These are phyloP conservation scores for Tachuris rubrigastra DNA, from an alignment of 2,113 vertebrate genomes.

Conservation along the genomic window DNA sequence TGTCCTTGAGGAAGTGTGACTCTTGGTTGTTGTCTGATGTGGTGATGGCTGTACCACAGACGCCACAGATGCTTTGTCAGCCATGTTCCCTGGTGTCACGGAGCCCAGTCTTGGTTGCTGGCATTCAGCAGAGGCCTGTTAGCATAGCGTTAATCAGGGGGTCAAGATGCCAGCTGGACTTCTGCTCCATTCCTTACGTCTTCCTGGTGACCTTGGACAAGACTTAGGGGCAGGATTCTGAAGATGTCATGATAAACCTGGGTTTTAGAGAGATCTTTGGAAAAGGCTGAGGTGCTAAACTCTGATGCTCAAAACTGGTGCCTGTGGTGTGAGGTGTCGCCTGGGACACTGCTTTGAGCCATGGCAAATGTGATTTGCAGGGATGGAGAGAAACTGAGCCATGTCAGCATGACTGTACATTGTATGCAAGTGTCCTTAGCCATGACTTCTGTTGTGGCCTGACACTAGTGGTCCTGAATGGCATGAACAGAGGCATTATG, in stretches of 20 bases:
- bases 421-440: neutral
- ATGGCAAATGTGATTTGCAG: neutral
- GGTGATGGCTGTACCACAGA: neutral
- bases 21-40: neutral
- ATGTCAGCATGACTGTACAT: neutral
- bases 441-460: neutral
- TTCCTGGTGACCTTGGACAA: neutral
- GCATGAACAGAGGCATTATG: neutral
- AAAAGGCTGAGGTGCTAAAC: neutral
- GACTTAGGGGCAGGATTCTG: neutral
- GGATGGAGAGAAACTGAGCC: neutral
- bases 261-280: neutral
- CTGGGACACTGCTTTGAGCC: neutral
- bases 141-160: neutral
- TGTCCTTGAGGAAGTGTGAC: neutral
- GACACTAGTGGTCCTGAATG: neutral
- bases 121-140: neutral
- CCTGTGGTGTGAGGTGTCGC: neutral
- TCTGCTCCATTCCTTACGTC: neutral
- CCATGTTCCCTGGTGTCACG: neutral
- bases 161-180: neutral
- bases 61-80: fast-evolving
- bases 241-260: neutral
- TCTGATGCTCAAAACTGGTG: neutral
- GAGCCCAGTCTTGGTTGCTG: neutral